Base-by-base conservation (phyloP, 2,888 invertebrate species). In the Patella caerulea region DNA sequence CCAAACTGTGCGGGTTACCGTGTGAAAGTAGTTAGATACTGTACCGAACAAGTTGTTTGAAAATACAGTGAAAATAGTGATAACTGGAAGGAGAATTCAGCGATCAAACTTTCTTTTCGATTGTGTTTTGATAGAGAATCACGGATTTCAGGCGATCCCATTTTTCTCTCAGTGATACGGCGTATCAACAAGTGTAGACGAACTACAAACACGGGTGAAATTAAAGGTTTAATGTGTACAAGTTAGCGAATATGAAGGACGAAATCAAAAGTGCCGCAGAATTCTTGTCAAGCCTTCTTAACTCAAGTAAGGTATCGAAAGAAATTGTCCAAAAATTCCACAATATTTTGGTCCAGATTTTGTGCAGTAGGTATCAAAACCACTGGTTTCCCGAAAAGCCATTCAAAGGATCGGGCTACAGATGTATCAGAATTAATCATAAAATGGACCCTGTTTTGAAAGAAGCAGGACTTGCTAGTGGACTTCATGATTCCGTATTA, bases 351-450 rank as follows among this genome's bases (percentile, higher is more conserved):
- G 82, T 83, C 54, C 82, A 84, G 74, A 75, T 87, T 71, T 78
- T 91, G 75, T 82, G 84, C 71, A 81, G 81, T n/a, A 93, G 93
- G 80, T 94, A 94, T 88, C 91, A 94, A 89, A 94, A 94, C 91
- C 95, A 95, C 89, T 95, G 95, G 95, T 95, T 95, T 90, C 95
- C 95, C 45, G 94, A 95, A 82, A 93, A 94, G 86, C 95, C 95
- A 72, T 93, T 93, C 88, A 94, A 94, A 91, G 95, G 95, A 76
- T 95, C 95, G 90, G 95, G 94, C 76, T 95, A 94, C 92, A 93
- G 95, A 84, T 94, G 95, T 89, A 94, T 95, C 84, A 93, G 95
- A 79, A 94, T 95, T 87, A 95, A 95, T 91, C 94, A 94, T 84
- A 94, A 94, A 86, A 94, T 95, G 93, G 95, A 95, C 91, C 94